Percentiles rank a stretch among this genome's conserved stretches.
Evolutionary conservation across 1,140 invertebrate species (phyloP).

Genomic region (Belonocnema kinseyi): DNA sequence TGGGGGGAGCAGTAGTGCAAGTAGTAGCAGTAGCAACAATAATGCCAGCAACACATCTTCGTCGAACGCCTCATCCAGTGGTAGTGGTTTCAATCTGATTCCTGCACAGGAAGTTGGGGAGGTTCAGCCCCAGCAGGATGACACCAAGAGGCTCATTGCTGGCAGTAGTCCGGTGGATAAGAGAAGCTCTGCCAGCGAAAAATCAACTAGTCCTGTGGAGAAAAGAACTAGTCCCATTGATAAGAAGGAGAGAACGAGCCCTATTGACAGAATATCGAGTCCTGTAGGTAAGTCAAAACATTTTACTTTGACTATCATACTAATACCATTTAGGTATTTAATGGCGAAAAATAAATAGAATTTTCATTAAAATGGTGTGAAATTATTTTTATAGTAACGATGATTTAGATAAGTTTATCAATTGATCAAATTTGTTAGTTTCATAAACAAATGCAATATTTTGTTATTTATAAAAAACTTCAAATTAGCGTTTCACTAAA

Average conservation of each 20-base stretch:
- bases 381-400: not conserved
- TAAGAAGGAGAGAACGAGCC: conserved; percentile 66
- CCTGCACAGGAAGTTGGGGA: conserved; percentile 55
- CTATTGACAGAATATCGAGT: conserved; percentile 66
- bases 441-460: no score
- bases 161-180: conserved; percentile 71
- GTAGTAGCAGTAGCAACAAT: conserved; percentile 51
- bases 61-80: conserved; percentile 47
- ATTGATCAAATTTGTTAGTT: no score
- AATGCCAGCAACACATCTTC: conserved; percentile 45
- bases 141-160: conserved; percentile 67
- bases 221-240: conserved; percentile 67
- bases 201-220: conserved; percentile 70
- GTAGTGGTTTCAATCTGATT: conserved; percentile 45
- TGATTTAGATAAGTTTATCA: not conserved
- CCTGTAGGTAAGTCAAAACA: conserved; percentile 61
- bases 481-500: no score
- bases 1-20: conserved; percentile 49
- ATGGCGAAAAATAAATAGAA: no score
- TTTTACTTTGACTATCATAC: not conserved
- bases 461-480: no score
- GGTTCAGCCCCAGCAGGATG: conserved; percentile 60
- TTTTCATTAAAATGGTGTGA: not conserved
- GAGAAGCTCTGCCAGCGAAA: conserved; percentile 70
- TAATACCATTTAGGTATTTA: not conserved